A percentile compares a stretch with the other conserved stretches of the same genome.
These are phyloP conservation scores for Melanotaenia boesemani DNA, from an alignment of 2,797 vertebrate genomes.

Conservation along the genomic window DNA sequence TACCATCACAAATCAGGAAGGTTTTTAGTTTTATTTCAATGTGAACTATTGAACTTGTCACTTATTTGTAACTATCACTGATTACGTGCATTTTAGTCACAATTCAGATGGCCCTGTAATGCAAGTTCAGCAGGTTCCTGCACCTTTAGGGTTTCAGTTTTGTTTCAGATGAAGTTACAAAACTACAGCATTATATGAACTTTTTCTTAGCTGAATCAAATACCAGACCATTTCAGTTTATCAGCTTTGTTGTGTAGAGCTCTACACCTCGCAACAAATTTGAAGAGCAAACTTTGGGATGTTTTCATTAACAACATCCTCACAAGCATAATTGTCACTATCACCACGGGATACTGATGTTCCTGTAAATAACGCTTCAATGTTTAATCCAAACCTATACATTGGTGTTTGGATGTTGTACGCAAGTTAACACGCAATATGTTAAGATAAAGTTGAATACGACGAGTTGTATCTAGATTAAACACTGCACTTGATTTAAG, in stretches of 20 bases:
- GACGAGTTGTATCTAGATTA: neutral
- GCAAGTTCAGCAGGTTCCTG: neutral
- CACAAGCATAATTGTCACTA: neutral
- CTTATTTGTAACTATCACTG: neutral
- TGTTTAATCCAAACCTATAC: neutral
- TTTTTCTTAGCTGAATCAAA: neutral
- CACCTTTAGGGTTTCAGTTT: slow-evolving; percentile 30
- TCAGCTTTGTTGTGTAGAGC: neutral
- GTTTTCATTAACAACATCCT: neutral
- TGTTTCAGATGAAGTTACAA: neutral
- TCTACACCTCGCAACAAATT: neutral
- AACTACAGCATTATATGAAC: neutral
- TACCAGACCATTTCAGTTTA: no score
- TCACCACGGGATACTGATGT: neutral
- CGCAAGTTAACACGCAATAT: neutral
- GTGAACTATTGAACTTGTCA: neutral
- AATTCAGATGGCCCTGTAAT: neutral
- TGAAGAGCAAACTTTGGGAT: neutral
- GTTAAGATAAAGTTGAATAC: neutral
- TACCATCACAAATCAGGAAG: neutral
- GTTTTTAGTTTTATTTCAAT: neutral
- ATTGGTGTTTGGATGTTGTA: neutral
- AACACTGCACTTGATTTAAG: neutral
- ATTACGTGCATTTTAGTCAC: neutral
- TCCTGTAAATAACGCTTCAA: neutral